Evolutionary conservation across 35 echinoderm and acorn worm species (phyloP).

Genomic region (Apostichopus parvimensis): DNA sequence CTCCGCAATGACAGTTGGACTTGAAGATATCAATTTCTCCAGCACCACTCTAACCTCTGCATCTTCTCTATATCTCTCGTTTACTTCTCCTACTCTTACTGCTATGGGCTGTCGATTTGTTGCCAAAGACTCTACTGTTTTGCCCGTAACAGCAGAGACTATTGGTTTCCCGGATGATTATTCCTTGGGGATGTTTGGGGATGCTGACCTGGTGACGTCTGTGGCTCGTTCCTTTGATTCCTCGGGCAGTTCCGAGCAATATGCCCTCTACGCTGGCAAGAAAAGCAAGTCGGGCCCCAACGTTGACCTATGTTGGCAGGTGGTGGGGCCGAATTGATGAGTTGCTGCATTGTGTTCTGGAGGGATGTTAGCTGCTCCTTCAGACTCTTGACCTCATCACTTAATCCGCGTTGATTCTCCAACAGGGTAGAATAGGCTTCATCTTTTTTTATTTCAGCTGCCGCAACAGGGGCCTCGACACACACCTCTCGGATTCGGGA

Average conservation of each 20-base stretch:
- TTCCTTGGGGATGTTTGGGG: not conserved
- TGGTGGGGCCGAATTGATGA: not conserved
- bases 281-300: not conserved
- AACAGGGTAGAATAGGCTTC: not conserved
- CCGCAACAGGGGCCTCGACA: not conserved
- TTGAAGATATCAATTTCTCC: conserved; percentile 45
- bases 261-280: conserved; percentile 14
- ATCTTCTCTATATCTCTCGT: not conserved
- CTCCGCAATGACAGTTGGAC: conserved; percentile 43
- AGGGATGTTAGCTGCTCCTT: not conserved
- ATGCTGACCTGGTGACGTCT: not conserved
- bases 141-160: conserved; percentile 21
- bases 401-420: not conserved
- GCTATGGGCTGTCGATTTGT: not conserved
- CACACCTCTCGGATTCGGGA: conserved; percentile 19
- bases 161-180: conserved; percentile 1
- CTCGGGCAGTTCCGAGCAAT: conserved; percentile 31
- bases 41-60: not conserved
- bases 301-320: not conserved
- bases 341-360: not conserved
- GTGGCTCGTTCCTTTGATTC: too few species aligned
- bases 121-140: not conserved
- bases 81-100: not conserved
- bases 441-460: not conserved
- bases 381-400: not conserved